Base-by-base conservation (phyloP, 2,113 vertebrate species). In the Jacana jacana region DNA sequence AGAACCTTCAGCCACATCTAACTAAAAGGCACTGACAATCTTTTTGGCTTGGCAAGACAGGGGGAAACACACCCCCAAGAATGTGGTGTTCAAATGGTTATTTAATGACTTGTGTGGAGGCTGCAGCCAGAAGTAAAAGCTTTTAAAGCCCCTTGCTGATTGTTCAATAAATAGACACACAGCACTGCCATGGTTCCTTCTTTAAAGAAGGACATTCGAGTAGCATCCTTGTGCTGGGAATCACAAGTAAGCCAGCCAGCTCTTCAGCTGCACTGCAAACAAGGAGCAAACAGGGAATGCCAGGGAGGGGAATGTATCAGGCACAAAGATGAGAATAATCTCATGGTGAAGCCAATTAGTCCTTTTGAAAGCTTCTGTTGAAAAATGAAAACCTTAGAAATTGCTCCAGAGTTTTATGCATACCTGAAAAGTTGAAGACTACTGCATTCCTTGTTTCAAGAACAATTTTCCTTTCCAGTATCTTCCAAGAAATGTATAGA, bases 131-230 rank as follows among this genome's bases (percentile, higher is more conserved):
- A 97, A 94, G 96, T 51, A 54, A 80, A 86, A 71, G 75, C 55
- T 96, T 97, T 97, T 97, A 97, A 92, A 42, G 35, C 57, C 6
- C 60, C 69, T 77, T 70, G 63, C 84, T 75, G 69, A 54, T 27
- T 28, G 86, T 75, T 77, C 94, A 94, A 92, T 94, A 95, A 97
- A 96, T 44, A 86, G 85, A 90, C 31, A 24, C 39, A 49, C 11
- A 88, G 61, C 39, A 79, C 37, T 15, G 25, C 17, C 70, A 89
- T 30, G 31, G n/a, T 54, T 97, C 70, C 49, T 82, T 86, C 85
- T 90, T 97, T 91, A 75, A 54, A 82, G 73, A 51, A 49, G 60
- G 78, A 96, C 3, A 1, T 72, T 84, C 72, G 72, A 12, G 46
- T 66, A 92, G 60, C 71, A 71, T 52, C 86, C 71, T 85, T 68